Evolutionary conservation across 2,888 invertebrate species (phyloP).

Genomic region (Drosophila prolongata): DNA sequence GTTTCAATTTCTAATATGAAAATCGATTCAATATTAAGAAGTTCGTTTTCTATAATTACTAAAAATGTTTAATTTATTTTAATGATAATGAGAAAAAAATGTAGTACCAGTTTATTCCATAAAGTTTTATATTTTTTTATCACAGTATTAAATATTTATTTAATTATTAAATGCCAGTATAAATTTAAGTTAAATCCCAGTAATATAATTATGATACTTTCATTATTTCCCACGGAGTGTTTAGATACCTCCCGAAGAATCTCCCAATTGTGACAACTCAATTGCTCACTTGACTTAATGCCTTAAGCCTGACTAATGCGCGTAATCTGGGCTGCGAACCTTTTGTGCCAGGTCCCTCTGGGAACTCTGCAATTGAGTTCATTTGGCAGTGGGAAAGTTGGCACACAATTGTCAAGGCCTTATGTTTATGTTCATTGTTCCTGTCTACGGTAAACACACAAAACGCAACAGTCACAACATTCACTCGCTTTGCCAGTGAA

Average conservation of each 20-base stretch:
- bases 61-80: too few species aligned
- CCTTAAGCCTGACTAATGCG: slow-evolving; percentile 64
- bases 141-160: too few species aligned
- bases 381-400: slow-evolving; percentile 77
- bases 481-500: slow-evolving; percentile 26
- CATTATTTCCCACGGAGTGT: slow-evolving; percentile 5
- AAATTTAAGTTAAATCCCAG: not conserved
- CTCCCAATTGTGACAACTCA: slow-evolving; percentile 41
- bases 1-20: too few species aligned
- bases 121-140: too few species aligned
- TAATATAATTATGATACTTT: not conserved
- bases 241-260: not conserved
- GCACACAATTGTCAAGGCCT: slow-evolving; percentile 75
- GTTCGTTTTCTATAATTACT: too few species aligned
- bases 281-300: slow-evolving; percentile 62
- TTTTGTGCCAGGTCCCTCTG: slow-evolving; percentile 27
- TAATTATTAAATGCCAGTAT: too few species aligned
- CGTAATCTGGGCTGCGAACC: slow-evolving; percentile 45
- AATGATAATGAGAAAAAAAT: too few species aligned
- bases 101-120: too few species aligned
- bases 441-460: slow-evolving; percentile 71
- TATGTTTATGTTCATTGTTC: slow-evolving; percentile 35
- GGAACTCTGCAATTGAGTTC: slow-evolving; percentile 25
- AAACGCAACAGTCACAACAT: slow-evolving; percentile 71
- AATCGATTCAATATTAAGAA: too few species aligned